phyloP scores from a whole-genome alignment of 2,113 vertebrate species.

The Collichthys lucidus region DNA sequence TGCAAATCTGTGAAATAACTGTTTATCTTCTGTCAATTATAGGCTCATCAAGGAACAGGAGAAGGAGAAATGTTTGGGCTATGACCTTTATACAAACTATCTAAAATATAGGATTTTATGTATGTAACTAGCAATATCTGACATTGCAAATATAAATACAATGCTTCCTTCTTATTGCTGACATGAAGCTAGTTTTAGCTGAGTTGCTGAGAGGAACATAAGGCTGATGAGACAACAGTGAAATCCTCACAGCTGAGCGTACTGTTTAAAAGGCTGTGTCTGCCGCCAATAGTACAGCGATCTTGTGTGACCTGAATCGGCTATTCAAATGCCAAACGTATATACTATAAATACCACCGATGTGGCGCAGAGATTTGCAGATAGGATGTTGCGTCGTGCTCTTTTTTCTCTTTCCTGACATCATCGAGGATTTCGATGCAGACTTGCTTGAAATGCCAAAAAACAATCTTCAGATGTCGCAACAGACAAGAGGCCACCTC shows the following conservation, averaged over 20 bases:
- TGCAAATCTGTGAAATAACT: slow-evolving; percentile 36
- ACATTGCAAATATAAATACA: slow-evolving; percentile 43
- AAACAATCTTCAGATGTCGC: slow-evolving; percentile 43
- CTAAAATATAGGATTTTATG: neutral
- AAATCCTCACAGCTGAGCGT: slow-evolving; percentile 64
- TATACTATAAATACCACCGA: slow-evolving; percentile 34
- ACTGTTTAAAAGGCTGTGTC: slow-evolving; percentile 33
- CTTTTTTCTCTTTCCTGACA: slow-evolving; percentile 12
- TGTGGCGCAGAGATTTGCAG: slow-evolving; percentile 18
- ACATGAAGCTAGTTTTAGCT: slow-evolving; percentile 53
- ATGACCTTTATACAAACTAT: neutral
- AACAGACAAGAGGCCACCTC: slow-evolving; percentile 29
- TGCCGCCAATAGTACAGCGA: slow-evolving; percentile 17
- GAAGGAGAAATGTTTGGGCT: neutral
- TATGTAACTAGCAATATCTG: slow-evolving; percentile 27
- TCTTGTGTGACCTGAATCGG: slow-evolving; percentile 35
- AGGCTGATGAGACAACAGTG: slow-evolving; percentile 57
- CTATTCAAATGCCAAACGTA: slow-evolving; percentile 49
- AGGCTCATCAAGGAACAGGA: slow-evolving; percentile 28
- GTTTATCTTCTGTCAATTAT: slow-evolving; percentile 41
- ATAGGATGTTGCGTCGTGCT: slow-evolving; percentile 30
- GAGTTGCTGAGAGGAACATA: slow-evolving; percentile 53
- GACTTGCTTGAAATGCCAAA: slow-evolving; percentile 26
- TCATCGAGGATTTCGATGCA: slow-evolving; percentile 34
- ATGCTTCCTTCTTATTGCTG: slow-evolving; percentile 51